Conservation (phyloP, 2,797 vertebrate genomes). For the Yasuhikotakia modesta region DNA sequence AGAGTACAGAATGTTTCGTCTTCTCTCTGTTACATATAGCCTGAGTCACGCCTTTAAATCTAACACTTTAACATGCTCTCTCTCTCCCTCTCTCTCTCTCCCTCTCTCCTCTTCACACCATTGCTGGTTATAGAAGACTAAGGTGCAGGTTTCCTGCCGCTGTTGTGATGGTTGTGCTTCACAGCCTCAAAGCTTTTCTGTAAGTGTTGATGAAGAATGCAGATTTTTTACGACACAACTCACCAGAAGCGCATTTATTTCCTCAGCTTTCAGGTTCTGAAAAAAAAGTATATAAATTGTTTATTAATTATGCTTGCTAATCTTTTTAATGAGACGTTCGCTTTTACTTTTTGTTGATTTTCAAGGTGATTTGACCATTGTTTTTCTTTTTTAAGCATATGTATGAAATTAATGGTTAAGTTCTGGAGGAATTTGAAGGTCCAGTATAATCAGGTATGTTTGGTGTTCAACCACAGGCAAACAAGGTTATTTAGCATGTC, state of each 20-base stretch:
- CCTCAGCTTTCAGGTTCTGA: not conserved
- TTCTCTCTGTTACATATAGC: constrained; percentile 32
- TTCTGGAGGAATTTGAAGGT: constrained; percentile 12
- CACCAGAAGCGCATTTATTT: not conserved
- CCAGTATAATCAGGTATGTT: constrained; percentile 42
- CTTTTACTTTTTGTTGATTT: constrained; percentile 1
- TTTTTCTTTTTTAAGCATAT: not conserved
- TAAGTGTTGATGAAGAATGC: constrained; percentile 24
- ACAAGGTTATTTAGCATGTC: constrained; percentile 67
- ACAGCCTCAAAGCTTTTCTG: constrained; percentile 58
- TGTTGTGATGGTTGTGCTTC: constrained; percentile 44
- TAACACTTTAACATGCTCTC: constrained; percentile 17
- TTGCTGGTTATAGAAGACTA: constrained; percentile 31
- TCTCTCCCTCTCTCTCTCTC: constrained; percentile 60
- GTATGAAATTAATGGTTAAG: constrained; percentile 16
- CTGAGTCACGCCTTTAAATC: constrained; percentile 42
- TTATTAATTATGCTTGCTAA: not conserved
- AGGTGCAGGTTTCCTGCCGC: constrained; percentile 57
- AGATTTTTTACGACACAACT: constrained; percentile 26
- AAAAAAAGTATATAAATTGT: not conserved
- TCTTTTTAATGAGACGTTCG: not conserved
- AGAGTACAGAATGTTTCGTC: constrained; percentile 65
- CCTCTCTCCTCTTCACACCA: constrained; percentile 39
- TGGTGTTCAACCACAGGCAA: constrained; percentile 62
- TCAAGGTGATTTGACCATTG: not conserved